Evolutionary conservation across 92 coral and sea anemone genomes (phyloP), one percentile per base, ranked within the genome.

Genomic region (Epizoanthus scotinus): DNA sequence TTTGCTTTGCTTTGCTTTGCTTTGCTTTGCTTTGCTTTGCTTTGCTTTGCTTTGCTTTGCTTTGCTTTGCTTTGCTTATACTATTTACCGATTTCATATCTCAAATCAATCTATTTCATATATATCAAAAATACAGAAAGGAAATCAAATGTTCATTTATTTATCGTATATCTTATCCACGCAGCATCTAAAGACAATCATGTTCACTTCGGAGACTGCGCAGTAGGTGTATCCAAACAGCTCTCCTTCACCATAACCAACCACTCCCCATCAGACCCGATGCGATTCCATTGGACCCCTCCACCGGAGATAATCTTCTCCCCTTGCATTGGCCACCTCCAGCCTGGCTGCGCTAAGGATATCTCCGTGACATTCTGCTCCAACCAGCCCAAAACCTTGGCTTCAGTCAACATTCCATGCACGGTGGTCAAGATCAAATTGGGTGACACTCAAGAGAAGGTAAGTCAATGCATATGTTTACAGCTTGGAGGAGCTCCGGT

Each of bases 171-270:
- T 47, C 52, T 36, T 55, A 57, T 3, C 54, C 50, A 79, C n/a
- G 8, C 67, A 92, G 97, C 97, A 8, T 87, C 91, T 72, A 88
- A 92, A 38, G 93, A 87, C 28, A 96, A 96, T 85, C 98, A 93
- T 61, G 87, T 94, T 53, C 87, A 78, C 66, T 96, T 96, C 54
- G 95, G 93, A 53, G 99, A 95, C 89, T 96, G 99, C 34, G 86
- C 93, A 47, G 90, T 96, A 20, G 98, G 96, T 42, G 91, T 85
- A 18, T 82, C 96, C 21, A 95, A 89, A 77, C 97, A 95, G 71
- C 91, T 93, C 72, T 88, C 99, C 20, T 95, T 95, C 89, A 95
- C 99, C 3, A 82, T 95, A 52, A 95, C 99, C 40, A 95, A 95
- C 85, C 99, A 93, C 70, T 87, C 93, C 10, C 71, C 87, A 40